These are phyloP conservation scores for Lerista edwardsae DNA, from an alignment of 2,797 vertebrate genomes.

Conservation along the genomic window DNA sequence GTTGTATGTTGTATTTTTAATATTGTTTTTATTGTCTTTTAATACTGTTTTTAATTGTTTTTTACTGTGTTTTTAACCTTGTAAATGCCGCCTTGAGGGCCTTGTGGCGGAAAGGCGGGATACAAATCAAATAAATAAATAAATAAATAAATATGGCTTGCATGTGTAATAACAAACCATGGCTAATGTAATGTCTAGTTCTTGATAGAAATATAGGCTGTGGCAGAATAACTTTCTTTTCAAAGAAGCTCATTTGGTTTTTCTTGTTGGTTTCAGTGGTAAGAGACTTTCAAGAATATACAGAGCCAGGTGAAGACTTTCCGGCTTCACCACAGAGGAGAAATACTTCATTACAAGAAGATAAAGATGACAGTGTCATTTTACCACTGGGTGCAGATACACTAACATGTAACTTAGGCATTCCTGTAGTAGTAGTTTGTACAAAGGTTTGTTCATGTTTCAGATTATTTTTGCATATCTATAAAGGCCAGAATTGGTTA, in stretches of 20 bases:
- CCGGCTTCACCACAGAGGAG: slow-evolving; percentile 92
- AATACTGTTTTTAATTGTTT: no score
- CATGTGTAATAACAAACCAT: no score
- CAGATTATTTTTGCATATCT: slow-evolving; percentile 41
- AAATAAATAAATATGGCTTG: no score
- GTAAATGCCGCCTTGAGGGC: no score
- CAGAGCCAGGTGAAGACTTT: slow-evolving; percentile 92
- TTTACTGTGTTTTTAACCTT: no score
- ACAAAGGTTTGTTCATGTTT: slow-evolving; percentile 87
- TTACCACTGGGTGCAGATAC: slow-evolving; percentile 95
- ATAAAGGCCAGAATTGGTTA: slow-evolving; percentile 13
- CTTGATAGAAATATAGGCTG: background rate
- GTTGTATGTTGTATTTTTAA: no score
- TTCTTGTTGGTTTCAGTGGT: slow-evolving; percentile 83
- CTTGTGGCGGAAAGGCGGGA: no score
- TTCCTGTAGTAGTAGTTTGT: slow-evolving; percentile 96
- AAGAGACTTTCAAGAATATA: slow-evolving; percentile 97
- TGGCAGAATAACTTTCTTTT: background rate
- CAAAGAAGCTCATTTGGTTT: slow-evolving; percentile 29
- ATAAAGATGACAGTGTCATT: slow-evolving; percentile 91
- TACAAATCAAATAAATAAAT: no score
- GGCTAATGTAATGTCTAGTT: background rate
- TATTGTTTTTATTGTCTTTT: no score
- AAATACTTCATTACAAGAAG: slow-evolving; percentile 81
- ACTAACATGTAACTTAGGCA: slow-evolving; percentile 95